phyloP scores from a whole-genome alignment of 2,113 vertebrate species.

The Apteryx owenii region DNA sequence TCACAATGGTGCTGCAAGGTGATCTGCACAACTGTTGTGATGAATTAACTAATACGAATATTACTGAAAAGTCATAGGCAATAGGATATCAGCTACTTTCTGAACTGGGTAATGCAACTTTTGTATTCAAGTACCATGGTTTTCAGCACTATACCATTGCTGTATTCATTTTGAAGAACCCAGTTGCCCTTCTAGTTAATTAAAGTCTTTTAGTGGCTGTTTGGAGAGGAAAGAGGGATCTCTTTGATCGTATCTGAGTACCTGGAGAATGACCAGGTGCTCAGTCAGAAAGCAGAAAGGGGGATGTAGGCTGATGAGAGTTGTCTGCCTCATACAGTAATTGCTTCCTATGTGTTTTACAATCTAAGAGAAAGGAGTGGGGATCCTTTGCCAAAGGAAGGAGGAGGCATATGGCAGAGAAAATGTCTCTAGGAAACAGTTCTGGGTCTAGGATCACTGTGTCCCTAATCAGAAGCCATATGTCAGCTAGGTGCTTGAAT shows the following conservation, averaged over 20 bases:
- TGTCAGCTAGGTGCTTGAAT: not conserved
- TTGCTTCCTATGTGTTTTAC: not conserved
- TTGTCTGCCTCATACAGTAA: not conserved
- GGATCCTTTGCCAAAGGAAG: not conserved
- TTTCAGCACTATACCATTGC: not conserved
- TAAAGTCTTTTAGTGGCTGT: not conserved
- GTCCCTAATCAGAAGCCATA: not conserved
- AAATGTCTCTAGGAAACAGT: not conserved
- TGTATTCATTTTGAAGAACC: not conserved
- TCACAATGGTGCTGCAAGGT: not conserved
- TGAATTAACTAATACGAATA: not conserved
- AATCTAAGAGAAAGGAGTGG: not conserved
- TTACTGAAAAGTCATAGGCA: not conserved
- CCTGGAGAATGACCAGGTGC: not conserved
- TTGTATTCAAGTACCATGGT: not conserved
- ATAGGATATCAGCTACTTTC: not conserved
- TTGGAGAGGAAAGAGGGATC: not conserved
- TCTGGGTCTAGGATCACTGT: not conserved
- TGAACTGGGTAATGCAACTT: not conserved
- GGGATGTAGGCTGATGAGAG: not conserved
- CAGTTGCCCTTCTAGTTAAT: not conserved
- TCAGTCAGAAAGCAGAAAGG: not conserved
- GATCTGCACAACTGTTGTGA: not conserved
- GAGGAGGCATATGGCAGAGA: not conserved
- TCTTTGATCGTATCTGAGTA: not conserved